A percentile compares a stretch with the other conserved stretches of the same genome.
phyloP scores from a whole-genome alignment of 2,888 invertebrate genomes.

The Eustalomyia histrio region DNA sequence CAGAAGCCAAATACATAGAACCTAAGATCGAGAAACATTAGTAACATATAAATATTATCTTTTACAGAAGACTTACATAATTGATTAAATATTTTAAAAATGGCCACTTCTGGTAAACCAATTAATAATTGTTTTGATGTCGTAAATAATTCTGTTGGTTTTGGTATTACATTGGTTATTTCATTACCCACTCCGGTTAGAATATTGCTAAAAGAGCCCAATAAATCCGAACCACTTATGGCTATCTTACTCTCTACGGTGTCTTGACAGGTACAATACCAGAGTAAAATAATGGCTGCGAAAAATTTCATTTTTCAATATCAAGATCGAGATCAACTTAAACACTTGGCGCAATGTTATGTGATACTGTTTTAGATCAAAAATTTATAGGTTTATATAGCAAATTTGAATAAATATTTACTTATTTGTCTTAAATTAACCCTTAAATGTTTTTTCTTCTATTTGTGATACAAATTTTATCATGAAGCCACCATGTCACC shows the following conservation, averaged over 20 bases:
- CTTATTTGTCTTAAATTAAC: not conserved
- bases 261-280: not conserved
- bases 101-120: constrained; percentile 40
- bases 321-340: not conserved
- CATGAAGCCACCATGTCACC: no score
- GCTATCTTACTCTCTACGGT: not conserved
- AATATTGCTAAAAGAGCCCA: constrained; percentile 4
- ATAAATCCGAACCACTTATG: not conserved
- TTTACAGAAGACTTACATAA: constrained; percentile 36
- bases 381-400: not conserved
- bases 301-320: not conserved
- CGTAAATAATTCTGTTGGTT: constrained; percentile 27
- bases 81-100: constrained; percentile 22
- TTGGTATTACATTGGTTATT: constrained; percentile 29
- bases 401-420: not conserved
- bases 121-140: constrained; percentile 28
- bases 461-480: no score
- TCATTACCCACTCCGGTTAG: constrained; percentile 32
- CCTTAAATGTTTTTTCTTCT: no score
- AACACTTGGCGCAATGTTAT: not conserved
- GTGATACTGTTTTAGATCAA: not conserved
- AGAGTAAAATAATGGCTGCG: not conserved
- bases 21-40: constrained; percentile 56
- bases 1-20: constrained; percentile 64
- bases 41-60: not conserved